These are phyloP conservation scores for Stegodyphus dumicola DNA, from an alignment of 1,140 invertebrate genomes.

Conservation along the genomic window DNA sequence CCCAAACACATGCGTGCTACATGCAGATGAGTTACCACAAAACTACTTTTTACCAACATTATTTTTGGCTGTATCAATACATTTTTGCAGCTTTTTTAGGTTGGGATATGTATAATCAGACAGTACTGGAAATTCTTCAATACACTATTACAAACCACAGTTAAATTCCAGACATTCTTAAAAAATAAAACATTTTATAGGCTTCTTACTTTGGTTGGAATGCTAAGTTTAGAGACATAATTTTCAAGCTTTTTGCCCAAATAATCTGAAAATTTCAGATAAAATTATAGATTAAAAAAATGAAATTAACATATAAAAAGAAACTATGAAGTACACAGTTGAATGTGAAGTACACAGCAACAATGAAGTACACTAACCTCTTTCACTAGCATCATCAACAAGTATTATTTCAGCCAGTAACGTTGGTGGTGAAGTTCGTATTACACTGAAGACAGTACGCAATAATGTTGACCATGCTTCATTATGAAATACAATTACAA, in stretches of 20 bases:
- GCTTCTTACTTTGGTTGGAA: constrained; percentile 74
- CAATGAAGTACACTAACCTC: constrained; percentile 61
- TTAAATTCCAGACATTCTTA: too few relatives aligned
- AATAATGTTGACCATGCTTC: constrained; percentile 72
- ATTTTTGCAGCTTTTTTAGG: too few relatives aligned
- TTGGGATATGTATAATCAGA: too few relatives aligned
- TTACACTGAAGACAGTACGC: constrained; percentile 70
- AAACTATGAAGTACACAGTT: neutral
- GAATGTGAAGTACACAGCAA: neutral
- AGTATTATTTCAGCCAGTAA: constrained; percentile 71
- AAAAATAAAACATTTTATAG: too few relatives aligned
- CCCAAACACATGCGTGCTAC: too few relatives aligned
- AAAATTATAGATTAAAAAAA: constrained; percentile 6
- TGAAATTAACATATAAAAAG: neutral
- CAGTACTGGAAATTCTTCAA: too few relatives aligned
- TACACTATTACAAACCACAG: too few relatives aligned
- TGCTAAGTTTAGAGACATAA: constrained; percentile 86
- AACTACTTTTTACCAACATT: too few relatives aligned
- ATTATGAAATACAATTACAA: constrained; percentile 72
- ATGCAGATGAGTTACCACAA: too few relatives aligned
- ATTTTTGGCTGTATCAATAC: too few relatives aligned
- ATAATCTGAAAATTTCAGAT: constrained; percentile 77
- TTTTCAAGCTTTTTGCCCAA: constrained; percentile 88
- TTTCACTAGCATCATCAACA: constrained; percentile 72
- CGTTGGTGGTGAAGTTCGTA: constrained; percentile 68